A percentile compares a stretch with the other conserved stretches of the same genome.
Conservation (phyloP, 2,888 invertebrate genomes). For the Leucophenga montana region DNA sequence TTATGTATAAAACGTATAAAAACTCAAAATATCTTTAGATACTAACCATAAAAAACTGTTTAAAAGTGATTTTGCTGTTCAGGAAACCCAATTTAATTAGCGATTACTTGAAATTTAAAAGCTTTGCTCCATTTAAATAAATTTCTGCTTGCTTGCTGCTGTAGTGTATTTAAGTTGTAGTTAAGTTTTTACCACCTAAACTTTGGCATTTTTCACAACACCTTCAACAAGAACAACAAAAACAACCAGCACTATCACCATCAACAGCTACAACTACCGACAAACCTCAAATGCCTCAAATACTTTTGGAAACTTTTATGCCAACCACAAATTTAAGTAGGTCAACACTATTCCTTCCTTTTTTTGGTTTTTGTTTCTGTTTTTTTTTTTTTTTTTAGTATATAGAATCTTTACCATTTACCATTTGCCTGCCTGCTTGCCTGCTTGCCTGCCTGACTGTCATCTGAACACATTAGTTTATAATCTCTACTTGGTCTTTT, state of each 20-base stretch:
- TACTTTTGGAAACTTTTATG: slow-evolving; percentile 22
- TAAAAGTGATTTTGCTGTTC: too few relatives aligned
- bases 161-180: too few relatives aligned
- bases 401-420: background rate
- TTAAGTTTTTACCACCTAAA: slow-evolving; percentile 33
- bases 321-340: slow-evolving; percentile 19
- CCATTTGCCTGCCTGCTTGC: background rate
- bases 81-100: too few relatives aligned
- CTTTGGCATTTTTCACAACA: slow-evolving; percentile 40
- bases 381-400: background rate
- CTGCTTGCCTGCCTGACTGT: background rate
- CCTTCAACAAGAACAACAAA: slow-evolving; percentile 15
- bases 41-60: too few relatives aligned
- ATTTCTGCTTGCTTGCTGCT: too few relatives aligned
- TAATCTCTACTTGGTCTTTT: slow-evolving; percentile 6
- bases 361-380: too few relatives aligned
- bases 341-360: slow-evolving; percentile 5
- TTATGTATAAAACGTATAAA: too few relatives aligned
- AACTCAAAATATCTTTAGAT: too few relatives aligned
- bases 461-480: slow-evolving; percentile 7
- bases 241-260: slow-evolving; percentile 8
- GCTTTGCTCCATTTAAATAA: too few relatives aligned
- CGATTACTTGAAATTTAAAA: too few relatives aligned
- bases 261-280: background rate
- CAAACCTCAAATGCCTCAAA: slow-evolving; percentile 1